A percentile compares a stretch with the other conserved stretches of the same genome.
These are phyloP conservation scores for Caradrina clavipalpis DNA, from an alignment of 2,888 invertebrate species.

Conservation along the genomic window DNA sequence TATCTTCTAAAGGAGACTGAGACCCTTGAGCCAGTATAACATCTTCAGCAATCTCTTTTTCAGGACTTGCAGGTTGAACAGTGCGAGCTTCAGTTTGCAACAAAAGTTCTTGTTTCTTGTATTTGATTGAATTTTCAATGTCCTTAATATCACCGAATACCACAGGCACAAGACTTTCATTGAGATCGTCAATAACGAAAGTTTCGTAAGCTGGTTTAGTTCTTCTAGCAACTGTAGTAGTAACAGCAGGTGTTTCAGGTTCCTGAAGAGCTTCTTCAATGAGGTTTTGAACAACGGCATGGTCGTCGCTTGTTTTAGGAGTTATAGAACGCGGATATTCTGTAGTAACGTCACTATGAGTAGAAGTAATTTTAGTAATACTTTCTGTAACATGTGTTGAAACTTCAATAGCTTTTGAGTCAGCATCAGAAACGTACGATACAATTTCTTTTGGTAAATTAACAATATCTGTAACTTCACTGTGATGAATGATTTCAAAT, in stretches of 20 bases:
- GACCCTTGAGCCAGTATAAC: background rate
- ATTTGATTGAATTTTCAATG: conserved; percentile 66
- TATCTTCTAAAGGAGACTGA: conserved; percentile 42
- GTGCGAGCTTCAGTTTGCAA: conserved; percentile 26
- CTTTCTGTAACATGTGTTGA: conserved; percentile 14
- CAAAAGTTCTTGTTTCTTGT: conserved; percentile 49
- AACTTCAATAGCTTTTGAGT: conserved; percentile 8
- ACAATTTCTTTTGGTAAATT: conserved; percentile 4
- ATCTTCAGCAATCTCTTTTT: conserved; percentile 18
- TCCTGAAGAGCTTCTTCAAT: conserved; percentile 60
- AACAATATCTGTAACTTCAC: conserved; percentile 48
- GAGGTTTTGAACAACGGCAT: conserved; percentile 39
- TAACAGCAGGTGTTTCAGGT: conserved; percentile 22
- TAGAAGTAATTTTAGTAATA: conserved; percentile 14
- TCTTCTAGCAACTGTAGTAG: conserved; percentile 15
- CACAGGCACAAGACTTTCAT: conserved; percentile 75
- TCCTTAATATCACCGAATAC: conserved; percentile 77
- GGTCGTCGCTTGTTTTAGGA: conserved; percentile 43
- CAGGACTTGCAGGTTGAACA: conserved; percentile 13
- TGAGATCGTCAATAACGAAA: conserved; percentile 71
- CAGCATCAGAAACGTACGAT: background rate
- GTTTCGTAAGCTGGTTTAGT: conserved; percentile 46
- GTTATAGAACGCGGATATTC: conserved; percentile 26
- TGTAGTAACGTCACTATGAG: background rate
- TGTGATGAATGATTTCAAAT: conserved; percentile 65